Evolutionary conservation across 2,888 invertebrate species (phyloP).

Genomic region (Cetonia aurata): DNA sequence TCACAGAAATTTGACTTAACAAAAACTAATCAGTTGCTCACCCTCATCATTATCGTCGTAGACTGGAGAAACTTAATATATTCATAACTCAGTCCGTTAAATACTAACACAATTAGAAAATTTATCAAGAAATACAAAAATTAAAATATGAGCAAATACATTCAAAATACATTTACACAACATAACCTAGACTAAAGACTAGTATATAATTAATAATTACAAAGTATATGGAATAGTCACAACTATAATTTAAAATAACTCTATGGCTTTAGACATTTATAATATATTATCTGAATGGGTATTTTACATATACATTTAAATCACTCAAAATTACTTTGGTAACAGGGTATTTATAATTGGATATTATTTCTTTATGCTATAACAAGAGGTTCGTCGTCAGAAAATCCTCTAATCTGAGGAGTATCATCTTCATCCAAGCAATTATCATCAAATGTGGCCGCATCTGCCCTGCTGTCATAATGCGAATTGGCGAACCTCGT

Average conservation of each 20-base stretch:
- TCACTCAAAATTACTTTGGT: slow-evolving; percentile 45
- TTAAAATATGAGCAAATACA: slow-evolving; percentile 26
- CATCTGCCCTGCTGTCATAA: slow-evolving; percentile 88
- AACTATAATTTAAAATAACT: slow-evolving; percentile 44
- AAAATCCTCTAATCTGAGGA: slow-evolving; percentile 91
- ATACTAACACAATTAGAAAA: slow-evolving; percentile 12
- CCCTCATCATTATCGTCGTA: slow-evolving; percentile 27
- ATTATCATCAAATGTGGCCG: slow-evolving; percentile 85
- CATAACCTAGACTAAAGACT: slow-evolving; percentile 45
- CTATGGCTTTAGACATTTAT: slow-evolving; percentile 41
- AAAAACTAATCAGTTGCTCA: slow-evolving; percentile 48
- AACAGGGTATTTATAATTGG: slow-evolving; percentile 38
- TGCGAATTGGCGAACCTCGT: slow-evolving; percentile 85
- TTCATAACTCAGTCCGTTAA: slow-evolving; percentile 19
- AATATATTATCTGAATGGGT: slow-evolving; percentile 45
- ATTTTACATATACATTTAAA: slow-evolving; percentile 41
- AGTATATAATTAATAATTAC: slow-evolving; percentile 44
- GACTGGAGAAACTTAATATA: slow-evolving; percentile 25
- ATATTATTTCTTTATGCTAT: slow-evolving; percentile 75
- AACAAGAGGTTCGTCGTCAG: slow-evolving; percentile 94
- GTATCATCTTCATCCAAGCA: slow-evolving; percentile 84
- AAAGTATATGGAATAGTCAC: slow-evolving; percentile 46
- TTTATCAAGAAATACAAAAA: slow-evolving; percentile 26
- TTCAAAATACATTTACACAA: slow-evolving; percentile 43
- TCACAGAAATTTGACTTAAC: slow-evolving; percentile 60